Evolutionary conservation across 2,113 vertebrate species (phyloP).

Genomic region (Protobothrops flavoviridis): DNA sequence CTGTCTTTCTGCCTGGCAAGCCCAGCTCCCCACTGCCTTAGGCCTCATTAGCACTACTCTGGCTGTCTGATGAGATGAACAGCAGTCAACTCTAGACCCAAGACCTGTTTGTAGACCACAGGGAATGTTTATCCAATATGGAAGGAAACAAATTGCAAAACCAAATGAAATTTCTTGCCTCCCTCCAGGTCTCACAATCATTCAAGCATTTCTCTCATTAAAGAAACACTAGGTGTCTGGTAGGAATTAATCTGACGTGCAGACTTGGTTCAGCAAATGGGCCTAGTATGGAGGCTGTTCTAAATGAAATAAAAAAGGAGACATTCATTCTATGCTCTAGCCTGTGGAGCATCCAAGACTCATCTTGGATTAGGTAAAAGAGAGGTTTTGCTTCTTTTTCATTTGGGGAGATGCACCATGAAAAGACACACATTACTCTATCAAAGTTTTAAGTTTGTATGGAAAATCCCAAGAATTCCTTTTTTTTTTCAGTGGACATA

Average conservation of each 20-base stretch:
- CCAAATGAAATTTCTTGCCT: constrained; percentile 42
- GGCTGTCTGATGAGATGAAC: constrained; percentile 58
- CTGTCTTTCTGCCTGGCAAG: constrained; percentile 46
- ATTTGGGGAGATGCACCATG: constrained; percentile 1
- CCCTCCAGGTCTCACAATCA: constrained; percentile 37
- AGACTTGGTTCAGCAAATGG: constrained; percentile 39
- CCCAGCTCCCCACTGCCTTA: constrained; percentile 15
- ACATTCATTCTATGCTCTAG: neutral
- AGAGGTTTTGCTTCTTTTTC: neutral
- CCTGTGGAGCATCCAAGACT: neutral
- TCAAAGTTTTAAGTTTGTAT: neutral
- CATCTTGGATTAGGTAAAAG: neutral
- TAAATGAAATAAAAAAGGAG: constrained; percentile 9
- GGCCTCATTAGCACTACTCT: constrained; percentile 59
- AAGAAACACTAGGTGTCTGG: constrained; percentile 36
- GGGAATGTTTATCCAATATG: constrained; percentile 63
- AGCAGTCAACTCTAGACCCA: constrained; percentile 35
- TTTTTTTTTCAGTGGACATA: constrained; percentile 40
- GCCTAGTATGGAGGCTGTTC: neutral
- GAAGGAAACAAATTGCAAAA: constrained; percentile 53
- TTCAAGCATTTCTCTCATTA: constrained; percentile 54
- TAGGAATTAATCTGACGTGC: constrained; percentile 62
- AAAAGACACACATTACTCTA: neutral
- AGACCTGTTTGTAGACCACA: constrained; percentile 57
- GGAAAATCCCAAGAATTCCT: constrained; percentile 38